These are phyloP conservation scores for Octonoba sinensis DNA, from an alignment of 2,888 invertebrate species.

Conservation along the genomic window DNA sequence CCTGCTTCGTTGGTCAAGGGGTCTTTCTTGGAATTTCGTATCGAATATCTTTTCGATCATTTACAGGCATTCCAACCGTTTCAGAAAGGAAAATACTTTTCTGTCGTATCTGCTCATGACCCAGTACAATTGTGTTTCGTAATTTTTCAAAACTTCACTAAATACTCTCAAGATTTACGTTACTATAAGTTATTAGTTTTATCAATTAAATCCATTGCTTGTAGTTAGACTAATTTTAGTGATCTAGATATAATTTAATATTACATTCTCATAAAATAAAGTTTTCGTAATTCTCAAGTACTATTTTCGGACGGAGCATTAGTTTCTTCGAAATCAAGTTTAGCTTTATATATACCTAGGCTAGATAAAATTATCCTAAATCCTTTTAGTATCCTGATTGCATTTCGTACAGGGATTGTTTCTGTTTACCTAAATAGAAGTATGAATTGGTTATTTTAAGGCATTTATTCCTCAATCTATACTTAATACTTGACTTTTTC, in stretches of 20 bases:
- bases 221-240: too few relatives aligned
- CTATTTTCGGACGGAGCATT: constrained; percentile 50
- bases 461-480: too few relatives aligned
- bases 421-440: too few relatives aligned
- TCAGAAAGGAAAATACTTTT: background rate
- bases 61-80: constrained; percentile 35
- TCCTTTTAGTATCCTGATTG: background rate
- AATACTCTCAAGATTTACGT: too few relatives aligned
- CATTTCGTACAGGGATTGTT: background rate
- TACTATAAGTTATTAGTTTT: too few relatives aligned
- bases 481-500: too few relatives aligned
- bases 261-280: constrained; percentile 16
- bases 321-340: constrained; percentile 22
- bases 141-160: background rate
- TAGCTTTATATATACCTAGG: constrained; percentile 8
- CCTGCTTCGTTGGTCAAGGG: constrained; percentile 48
- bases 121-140: constrained; percentile 2
- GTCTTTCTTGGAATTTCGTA: constrained; percentile 14
- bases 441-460: too few relatives aligned
- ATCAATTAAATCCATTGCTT: too few relatives aligned
- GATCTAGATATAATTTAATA: too few relatives aligned
- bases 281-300: constrained; percentile 7
- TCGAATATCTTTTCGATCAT: constrained; percentile 1
- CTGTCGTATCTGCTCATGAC: background rate
- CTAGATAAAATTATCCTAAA: constrained; percentile 20